Evolutionary conservation across 2,113 vertebrate genomes (phyloP).

Genomic region (Hydropotes inermis): DNA sequence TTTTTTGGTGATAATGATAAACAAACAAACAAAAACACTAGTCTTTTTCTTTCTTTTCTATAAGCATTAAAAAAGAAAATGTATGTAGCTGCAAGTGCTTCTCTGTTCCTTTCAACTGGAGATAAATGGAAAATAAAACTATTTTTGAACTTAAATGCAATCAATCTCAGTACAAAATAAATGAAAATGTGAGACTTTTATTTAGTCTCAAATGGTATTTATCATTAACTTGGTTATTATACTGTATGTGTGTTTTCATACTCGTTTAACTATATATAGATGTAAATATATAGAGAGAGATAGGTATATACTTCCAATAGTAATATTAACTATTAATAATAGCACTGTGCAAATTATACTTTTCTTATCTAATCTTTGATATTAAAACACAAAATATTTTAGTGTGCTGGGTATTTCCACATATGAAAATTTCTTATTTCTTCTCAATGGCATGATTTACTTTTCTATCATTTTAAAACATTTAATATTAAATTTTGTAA

Average conservation of each 20-base stretch:
- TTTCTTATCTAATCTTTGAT: neutral
- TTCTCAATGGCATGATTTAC: neutral
- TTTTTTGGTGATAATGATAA: neutral
- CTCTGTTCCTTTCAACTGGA: neutral
- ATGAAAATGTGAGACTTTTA: neutral
- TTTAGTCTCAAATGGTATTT: neutral
- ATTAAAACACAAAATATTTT: constrained; percentile 24
- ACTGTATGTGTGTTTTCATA: neutral
- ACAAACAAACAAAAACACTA: neutral
- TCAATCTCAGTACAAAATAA: neutral
- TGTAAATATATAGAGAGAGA: neutral
- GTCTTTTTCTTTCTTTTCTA: neutral
- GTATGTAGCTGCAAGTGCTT: neutral
- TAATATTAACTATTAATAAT: neutral
- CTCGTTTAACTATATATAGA: neutral
- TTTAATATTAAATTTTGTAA: neutral
- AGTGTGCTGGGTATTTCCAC: neutral
- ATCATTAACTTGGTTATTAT: neutral
- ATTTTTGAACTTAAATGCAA: neutral
- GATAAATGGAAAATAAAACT: neutral
- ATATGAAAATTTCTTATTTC: neutral
- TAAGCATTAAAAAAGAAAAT: neutral
- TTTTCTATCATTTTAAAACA: neutral
- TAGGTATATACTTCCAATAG: neutral
- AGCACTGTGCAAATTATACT: neutral